Conservation (phyloP, 2,888 invertebrate species). For the Diarsia dahlii region DNA sequence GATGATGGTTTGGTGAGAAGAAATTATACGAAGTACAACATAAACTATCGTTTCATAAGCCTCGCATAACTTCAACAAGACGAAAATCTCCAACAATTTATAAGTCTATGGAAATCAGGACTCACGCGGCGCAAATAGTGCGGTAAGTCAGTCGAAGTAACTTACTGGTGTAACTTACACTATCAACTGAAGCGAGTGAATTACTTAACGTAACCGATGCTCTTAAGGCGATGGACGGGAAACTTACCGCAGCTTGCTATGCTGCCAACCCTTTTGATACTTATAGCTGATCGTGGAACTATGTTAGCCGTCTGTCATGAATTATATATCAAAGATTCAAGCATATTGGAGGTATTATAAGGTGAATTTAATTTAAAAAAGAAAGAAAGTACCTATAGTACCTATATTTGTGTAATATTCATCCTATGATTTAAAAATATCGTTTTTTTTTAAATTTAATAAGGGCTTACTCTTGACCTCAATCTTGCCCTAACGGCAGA, state of each 20-base stretch:
- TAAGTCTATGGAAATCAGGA: constrained; percentile 46
- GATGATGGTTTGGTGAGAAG: too few species aligned
- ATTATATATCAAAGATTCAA: background rate
- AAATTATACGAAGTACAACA: background rate
- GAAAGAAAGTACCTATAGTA: background rate
- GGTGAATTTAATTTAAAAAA: background rate
- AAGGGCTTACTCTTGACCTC: too few species aligned
- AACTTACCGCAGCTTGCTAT: constrained; percentile 40
- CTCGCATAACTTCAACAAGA: background rate
- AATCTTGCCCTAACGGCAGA: too few species aligned
- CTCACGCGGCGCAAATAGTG: constrained; percentile 49
- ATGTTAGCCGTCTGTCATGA: background rate
- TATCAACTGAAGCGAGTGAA: constrained; percentile 59
- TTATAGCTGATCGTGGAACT: constrained; percentile 22
- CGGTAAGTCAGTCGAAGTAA: constrained; percentile 50
- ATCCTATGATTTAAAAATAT: too few species aligned
- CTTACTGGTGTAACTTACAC: constrained; percentile 50
- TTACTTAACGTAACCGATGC: constrained; percentile 66
- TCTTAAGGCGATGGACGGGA: constrained; percentile 57
- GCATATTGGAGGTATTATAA: background rate
- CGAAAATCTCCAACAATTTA: constrained; percentile 11
- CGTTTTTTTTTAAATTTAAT: too few species aligned
- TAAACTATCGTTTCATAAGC: constrained; percentile 2
- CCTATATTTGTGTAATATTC: background rate
- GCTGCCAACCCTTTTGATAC: constrained; percentile 43